Percentiles rank a stretch among this genome's conserved stretches.
These are phyloP conservation scores for Clupea harengus DNA, from an alignment of 2,113 vertebrate species.

Conservation along the genomic window DNA sequence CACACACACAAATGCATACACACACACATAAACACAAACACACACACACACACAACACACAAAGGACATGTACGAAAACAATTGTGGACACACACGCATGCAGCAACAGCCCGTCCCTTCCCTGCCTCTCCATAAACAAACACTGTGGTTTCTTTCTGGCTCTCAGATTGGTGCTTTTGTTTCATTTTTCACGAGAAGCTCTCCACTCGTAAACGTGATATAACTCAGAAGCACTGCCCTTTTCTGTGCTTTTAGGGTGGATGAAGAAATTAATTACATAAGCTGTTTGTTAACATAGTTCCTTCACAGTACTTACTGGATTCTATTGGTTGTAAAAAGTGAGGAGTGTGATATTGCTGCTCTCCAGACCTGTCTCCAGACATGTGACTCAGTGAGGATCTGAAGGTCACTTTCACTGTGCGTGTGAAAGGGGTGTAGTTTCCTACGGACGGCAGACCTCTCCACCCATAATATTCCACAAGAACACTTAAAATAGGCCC, in stretches of 20 bases:
- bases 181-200: slow-evolving; percentile 33
- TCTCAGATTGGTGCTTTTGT: slow-evolving; percentile 5
- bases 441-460: slow-evolving; percentile 60
- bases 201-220: background rate
- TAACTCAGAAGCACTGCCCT: background rate
- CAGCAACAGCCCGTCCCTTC: slow-evolving; percentile 36
- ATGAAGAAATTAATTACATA: background rate
- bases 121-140: slow-evolving; percentile 50
- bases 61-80: slow-evolving; percentile 11
- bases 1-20: slow-evolving; percentile 35
- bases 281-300: background rate
- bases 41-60: background rate
- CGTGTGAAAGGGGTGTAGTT: slow-evolving; percentile 52
- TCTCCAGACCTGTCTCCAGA: background rate
- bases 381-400: background rate
- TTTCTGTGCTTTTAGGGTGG: background rate
- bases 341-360: background rate
- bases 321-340: background rate
- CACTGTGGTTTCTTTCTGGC: slow-evolving; percentile 42
- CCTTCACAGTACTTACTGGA: background rate
- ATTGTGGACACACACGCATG: background rate
- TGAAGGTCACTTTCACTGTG: slow-evolving; percentile 42
- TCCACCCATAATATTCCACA: slow-evolving; percentile 55
- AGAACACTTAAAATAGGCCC: slow-evolving; percentile 57
- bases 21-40: background rate